Conservation (phyloP, 1,140 invertebrate genomes). For the Himalopsyche phryganea region DNA sequence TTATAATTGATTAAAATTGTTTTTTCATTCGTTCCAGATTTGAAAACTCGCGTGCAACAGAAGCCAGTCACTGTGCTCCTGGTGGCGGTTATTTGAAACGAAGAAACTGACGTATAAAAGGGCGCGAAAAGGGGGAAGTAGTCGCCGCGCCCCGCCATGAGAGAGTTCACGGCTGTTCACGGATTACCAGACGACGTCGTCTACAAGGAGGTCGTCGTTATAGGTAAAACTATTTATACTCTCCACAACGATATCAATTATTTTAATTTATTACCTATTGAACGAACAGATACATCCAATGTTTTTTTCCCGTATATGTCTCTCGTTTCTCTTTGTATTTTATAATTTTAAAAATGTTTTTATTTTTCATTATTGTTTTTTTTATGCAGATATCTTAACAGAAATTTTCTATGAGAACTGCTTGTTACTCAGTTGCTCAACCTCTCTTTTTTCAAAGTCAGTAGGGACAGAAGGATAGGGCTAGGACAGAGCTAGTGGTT, state of each 20-base stretch:
- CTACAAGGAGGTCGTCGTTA: slow-evolving; percentile 64
- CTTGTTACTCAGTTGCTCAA: too few relatives aligned
- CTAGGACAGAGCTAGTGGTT: too few relatives aligned
- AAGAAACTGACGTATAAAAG: slow-evolving; percentile 8
- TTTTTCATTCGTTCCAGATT: too few relatives aligned
- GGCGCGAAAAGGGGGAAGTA: not conserved
- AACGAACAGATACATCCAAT: not conserved
- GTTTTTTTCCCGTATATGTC: not conserved
- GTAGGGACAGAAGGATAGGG: too few relatives aligned
- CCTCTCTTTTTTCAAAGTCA: too few relatives aligned
- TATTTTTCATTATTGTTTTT: not conserved
- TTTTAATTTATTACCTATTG: slow-evolving; percentile 1
- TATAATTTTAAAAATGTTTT: too few relatives aligned
- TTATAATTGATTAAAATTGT: too few relatives aligned
- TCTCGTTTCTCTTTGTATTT: not conserved
- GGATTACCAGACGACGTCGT: slow-evolving; percentile 45
- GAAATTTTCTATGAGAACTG: too few relatives aligned
- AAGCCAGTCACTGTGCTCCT: too few relatives aligned
- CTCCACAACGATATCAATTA: not conserved
- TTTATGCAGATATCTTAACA: too few relatives aligned
- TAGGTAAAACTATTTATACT: slow-evolving; percentile 47
- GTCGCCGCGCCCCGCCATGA: slow-evolving; percentile 15
- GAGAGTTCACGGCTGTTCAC: slow-evolving; percentile 30
- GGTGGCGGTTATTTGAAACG: not conserved
- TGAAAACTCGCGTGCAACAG: too few relatives aligned